These are phyloP conservation scores for Phataginus tetradactyla DNA, from an alignment of 2,797 vertebrate genomes.

Conservation along the genomic window DNA sequence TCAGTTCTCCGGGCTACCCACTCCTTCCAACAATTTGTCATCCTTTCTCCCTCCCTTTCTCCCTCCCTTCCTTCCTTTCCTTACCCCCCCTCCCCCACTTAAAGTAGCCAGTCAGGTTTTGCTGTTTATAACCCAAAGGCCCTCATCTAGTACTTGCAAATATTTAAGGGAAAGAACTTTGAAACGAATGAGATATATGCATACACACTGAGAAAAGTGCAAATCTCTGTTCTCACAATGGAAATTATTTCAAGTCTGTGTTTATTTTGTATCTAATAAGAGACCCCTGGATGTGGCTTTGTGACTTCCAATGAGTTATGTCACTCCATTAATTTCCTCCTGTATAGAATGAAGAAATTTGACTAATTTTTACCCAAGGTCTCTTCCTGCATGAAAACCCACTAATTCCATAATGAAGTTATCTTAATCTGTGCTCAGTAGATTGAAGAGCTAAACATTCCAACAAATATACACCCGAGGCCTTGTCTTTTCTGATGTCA, in stretches of 20 bases:
- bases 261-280: not conserved
- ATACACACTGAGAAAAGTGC: not conserved
- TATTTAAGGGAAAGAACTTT: conserved; percentile 7
- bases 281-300: not conserved
- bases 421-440: not conserved
- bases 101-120: not conserved
- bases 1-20: not conserved
- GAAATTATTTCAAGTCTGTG: not conserved
- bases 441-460: not conserved
- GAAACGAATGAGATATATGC: not conserved
- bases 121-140: not conserved
- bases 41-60: no score
- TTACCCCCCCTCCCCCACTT: not conserved
- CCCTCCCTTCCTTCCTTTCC: no score
- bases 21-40: not conserved
- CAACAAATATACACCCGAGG: not conserved
- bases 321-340: not conserved
- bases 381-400: not conserved
- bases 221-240: not conserved
- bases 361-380: not conserved
- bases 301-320: not conserved
- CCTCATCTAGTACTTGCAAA: not conserved
- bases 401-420: not conserved
- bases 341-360: not conserved
- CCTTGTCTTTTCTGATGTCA: not conserved